A percentile compares a stretch with the other conserved stretches of the same genome.
Evolutionary conservation across 2,797 vertebrate genomes (phyloP).

Genomic region (Tangara arthus): DNA sequence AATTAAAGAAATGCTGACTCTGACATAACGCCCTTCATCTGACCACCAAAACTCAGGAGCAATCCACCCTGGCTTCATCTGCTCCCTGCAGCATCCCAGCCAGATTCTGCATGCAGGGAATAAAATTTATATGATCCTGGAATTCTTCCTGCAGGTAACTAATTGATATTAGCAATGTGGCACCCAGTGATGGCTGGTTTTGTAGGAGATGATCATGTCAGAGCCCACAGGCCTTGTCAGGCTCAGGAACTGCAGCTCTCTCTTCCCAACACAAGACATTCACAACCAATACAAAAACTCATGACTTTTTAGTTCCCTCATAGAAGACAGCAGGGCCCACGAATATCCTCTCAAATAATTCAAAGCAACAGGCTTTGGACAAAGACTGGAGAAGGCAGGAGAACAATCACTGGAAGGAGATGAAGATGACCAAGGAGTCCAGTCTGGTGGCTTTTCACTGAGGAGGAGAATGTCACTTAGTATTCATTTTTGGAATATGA

Average conservation of each 20-base stretch:
- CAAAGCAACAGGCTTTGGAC: background rate
- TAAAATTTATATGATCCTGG: background rate
- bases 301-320: background rate
- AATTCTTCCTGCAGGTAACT: background rate
- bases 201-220: background rate
- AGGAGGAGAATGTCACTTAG: background rate
- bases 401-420: background rate
- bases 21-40: background rate
- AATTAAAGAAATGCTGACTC: conserved; percentile 21
- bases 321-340: background rate
- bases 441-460: background rate
- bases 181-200: background rate
- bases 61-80: background rate
- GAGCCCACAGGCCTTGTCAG: background rate
- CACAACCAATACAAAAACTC: background rate
- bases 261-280: background rate
- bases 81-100: background rate
- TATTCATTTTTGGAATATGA: background rate
- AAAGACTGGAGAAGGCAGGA: background rate
- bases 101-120: background rate
- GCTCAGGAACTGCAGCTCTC: background rate
- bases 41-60: background rate
- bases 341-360: background rate
- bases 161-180: background rate
- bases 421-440: background rate